Evolutionary conservation across 2,797 vertebrate genomes (phyloP).

Genomic region (Chromobotia macracanthus): DNA sequence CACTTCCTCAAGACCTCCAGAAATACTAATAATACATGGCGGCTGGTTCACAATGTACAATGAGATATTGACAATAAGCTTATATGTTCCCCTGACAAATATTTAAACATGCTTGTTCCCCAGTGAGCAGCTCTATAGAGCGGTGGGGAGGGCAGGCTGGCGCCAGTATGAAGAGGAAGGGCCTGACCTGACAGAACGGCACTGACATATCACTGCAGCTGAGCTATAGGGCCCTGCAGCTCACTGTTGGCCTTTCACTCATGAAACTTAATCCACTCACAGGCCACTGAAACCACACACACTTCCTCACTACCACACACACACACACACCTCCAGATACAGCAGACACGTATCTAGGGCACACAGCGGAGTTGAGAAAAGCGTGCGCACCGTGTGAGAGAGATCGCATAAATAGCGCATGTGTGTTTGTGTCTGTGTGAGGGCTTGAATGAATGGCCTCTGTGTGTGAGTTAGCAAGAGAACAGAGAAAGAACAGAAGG

Average conservation of each 20-base stretch:
- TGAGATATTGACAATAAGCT: conserved; percentile 25
- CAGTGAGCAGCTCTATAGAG: conserved; percentile 28
- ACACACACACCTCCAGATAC: not conserved
- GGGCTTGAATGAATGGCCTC: conserved; percentile 38
- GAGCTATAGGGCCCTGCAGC: conserved; percentile 45
- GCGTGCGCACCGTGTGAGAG: not conserved
- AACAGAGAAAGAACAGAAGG: conserved; percentile 45
- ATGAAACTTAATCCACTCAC: conserved; percentile 49
- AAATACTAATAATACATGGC: conserved; percentile 15
- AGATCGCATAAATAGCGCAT: conserved; percentile 19
- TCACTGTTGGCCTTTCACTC: conserved; percentile 34
- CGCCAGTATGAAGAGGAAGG: conserved; percentile 25
- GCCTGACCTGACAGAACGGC: conserved; percentile 53
- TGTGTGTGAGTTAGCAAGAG: conserved; percentile 33
- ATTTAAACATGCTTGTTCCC: conserved; percentile 35
- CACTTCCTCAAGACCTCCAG: conserved; percentile 38
- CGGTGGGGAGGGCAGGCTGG: conserved; percentile 39
- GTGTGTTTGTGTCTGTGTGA: conserved; percentile 27
- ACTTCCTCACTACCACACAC: not conserved
- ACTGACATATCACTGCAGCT: conserved; percentile 61
- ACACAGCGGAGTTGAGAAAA: not conserved
- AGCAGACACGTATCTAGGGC: conserved; percentile 20
- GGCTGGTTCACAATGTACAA: conserved; percentile 20
- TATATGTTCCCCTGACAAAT: conserved; percentile 28
- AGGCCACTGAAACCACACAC: conserved; percentile 8